Evolutionary conservation across 2,113 vertebrate genomes (phyloP), one percentile per base, ranked within the genome.

Genomic region (Saimiri boliviensis): DNA sequence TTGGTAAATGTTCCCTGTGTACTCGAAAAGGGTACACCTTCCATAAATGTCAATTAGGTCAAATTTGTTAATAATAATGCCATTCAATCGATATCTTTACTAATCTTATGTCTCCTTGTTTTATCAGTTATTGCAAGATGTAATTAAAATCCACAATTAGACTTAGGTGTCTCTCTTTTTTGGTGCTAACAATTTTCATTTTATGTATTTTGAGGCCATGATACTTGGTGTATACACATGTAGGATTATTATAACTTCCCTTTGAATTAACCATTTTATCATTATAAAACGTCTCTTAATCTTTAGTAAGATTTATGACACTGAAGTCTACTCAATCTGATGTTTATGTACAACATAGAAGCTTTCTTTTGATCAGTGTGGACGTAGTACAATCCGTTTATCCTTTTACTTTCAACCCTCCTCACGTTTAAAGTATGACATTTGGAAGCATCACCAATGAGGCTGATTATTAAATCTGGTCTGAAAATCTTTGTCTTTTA

Each of bases 351-450:
- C 23, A 87, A 17, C 25, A 58, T 23, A 32, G 56, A 25, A 80
- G 9, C n/a, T 93, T 91, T 82, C 90, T 93, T 91, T 84, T 90
- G 58, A 79, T 93, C 74, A 74, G 79, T 60, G 40, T 88, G 71
- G 73, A 3, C 54, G 52, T 56, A 42, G 32, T 58, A 60, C 56
- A 37, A 63, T 66, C 68, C 56, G 25, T 19, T 89, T 40, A 42
- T 84, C 27, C 30, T 68, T 93, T 79, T 56, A 32, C 85, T 90
- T 79, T 88, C 30, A 93, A 42, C 74, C 82, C 79, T 66, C 86
- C 66, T 93, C 77, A 84, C 42, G 80, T 85, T 91, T 88, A 74
- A 91, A 93, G 13, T 84, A 19, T 95, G 91, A 93, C 56, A 45
- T 88, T 85, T 93, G 68, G 32, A 96, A 79, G 79, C 20, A 2